A percentile compares a stretch with the other conserved stretches of the same genome.
Evolutionary conservation across 2,888 invertebrate species (phyloP).

Genomic region (Trichopria drosophilae): DNA sequence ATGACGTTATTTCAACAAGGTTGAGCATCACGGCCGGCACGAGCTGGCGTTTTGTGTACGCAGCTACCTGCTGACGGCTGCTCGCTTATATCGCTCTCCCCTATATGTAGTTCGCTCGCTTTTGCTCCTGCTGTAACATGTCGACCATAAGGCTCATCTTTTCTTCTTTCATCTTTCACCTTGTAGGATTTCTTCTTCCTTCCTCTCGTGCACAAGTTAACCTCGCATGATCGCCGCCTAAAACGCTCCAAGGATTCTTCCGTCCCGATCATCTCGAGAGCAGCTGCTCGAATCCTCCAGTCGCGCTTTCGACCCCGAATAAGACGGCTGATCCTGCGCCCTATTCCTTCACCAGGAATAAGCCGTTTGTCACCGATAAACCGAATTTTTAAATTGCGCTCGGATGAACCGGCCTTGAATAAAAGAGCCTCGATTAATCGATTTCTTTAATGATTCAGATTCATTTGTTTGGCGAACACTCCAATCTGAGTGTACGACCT

Average conservation of each 20-base stretch:
- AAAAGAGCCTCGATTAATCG: too few species aligned
- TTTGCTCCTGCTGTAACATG: slow-evolving; percentile 1
- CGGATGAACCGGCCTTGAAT: too few species aligned
- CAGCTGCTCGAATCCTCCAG: slow-evolving; percentile 39
- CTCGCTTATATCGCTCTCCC: too few species aligned
- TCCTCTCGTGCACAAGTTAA: slow-evolving; percentile 26
- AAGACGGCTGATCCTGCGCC: too few species aligned
- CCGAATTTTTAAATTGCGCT: too few species aligned
- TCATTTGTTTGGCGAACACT: too few species aligned
- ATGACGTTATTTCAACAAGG: too few species aligned
- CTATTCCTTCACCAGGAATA: too few species aligned
- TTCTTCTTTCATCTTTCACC: slow-evolving; percentile 29
- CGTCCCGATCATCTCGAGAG: slow-evolving; percentile 39
- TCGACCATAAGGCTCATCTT: slow-evolving; percentile 10
- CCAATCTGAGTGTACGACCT: too few species aligned
- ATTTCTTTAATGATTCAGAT: too few species aligned
- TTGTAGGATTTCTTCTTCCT: slow-evolving; percentile 29
- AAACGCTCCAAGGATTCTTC: slow-evolving; percentile 40
- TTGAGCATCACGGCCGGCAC: slow-evolving; percentile 44
- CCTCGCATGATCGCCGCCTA: slow-evolving; percentile 19
- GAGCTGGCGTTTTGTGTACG: slow-evolving; percentile 22
- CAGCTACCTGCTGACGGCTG: slow-evolving; percentile 40
- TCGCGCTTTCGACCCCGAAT: slow-evolving; percentile 40
- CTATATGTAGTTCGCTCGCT: too few species aligned
- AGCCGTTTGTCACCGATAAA: too few species aligned